Evolutionary conservation across 1,140 invertebrate genomes (phyloP).

Genomic region (Odontomachus brunneus): DNA sequence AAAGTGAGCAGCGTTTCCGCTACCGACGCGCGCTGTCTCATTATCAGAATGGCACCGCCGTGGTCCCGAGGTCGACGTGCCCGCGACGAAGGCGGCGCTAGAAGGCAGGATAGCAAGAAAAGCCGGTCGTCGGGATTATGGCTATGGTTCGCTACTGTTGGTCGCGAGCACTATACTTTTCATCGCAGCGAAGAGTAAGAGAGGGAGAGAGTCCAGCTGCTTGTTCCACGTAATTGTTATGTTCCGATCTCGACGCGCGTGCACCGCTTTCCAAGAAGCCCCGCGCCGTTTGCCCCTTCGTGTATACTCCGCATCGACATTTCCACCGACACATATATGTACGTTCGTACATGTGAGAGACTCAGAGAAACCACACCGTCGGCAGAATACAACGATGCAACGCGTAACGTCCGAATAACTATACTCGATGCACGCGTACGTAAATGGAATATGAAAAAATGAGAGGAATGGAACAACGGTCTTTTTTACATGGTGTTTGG

Average conservation of each 20-base stretch:
- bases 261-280: conserved; percentile 51
- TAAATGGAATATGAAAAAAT: neutral
- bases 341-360: neutral
- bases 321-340: neutral
- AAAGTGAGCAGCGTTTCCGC: conserved; percentile 48
- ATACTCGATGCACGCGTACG: neutral
- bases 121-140: neutral
- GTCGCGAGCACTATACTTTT: conserved; percentile 27
- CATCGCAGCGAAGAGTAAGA: neutral
- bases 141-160: conserved; percentile 5
- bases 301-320: conserved; percentile 33
- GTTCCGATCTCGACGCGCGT: conserved; percentile 56
- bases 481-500: neutral
- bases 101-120: neutral
- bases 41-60: conserved; percentile 52
- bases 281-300: neutral
- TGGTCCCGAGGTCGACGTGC: conserved; percentile 55
- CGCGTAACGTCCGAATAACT: too few species aligned
- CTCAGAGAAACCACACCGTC: neutral
- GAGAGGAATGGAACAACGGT: neutral
- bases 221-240: conserved; percentile 62
- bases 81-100: conserved; percentile 12
- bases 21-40: conserved; percentile 25
- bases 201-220: neutral
- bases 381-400: neutral